Evolutionary conservation across 2,113 vertebrate genomes (phyloP).

Genomic region (Clarias batrachus): DNA sequence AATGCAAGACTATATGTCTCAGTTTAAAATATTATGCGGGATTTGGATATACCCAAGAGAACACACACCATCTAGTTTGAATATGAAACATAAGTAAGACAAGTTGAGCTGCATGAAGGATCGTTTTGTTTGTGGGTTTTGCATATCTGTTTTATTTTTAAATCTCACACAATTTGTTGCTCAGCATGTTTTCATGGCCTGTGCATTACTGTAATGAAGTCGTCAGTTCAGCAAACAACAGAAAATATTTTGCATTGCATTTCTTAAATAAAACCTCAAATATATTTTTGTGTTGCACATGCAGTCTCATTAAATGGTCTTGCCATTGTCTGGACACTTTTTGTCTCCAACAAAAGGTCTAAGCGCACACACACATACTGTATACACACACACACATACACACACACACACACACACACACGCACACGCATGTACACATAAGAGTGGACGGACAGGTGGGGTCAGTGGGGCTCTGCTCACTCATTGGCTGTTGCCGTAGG

Average conservation of each 20-base stretch:
- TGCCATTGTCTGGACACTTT: constrained; percentile 7
- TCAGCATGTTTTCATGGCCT: neutral
- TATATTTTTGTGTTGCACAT: neutral
- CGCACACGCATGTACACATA: constrained; percentile 10
- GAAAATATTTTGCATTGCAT: neutral
- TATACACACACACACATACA: constrained; percentile 8
- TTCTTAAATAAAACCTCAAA: neutral
- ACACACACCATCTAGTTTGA: neutral
- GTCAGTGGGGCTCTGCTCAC: constrained; percentile 46
- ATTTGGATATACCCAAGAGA: neutral
- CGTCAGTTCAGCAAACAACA: neutral
- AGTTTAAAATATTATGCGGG: neutral
- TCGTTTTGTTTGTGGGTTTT: constrained; percentile 6
- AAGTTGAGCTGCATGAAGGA: neutral
- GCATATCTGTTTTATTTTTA: neutral
- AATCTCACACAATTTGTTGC: neutral
- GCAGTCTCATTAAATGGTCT: neutral
- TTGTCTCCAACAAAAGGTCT: neutral
- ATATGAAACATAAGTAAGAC: constrained; percentile 5
- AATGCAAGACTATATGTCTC: neutral
- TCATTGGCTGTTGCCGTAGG: constrained; percentile 52
- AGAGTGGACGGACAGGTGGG: constrained; percentile 43
- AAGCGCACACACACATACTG: constrained; percentile 2
- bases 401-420: constrained; percentile 25
- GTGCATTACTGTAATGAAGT: neutral